Base-by-base conservation (phyloP, 2,797 vertebrate species). In the Hemitrygon akajei region DNA sequence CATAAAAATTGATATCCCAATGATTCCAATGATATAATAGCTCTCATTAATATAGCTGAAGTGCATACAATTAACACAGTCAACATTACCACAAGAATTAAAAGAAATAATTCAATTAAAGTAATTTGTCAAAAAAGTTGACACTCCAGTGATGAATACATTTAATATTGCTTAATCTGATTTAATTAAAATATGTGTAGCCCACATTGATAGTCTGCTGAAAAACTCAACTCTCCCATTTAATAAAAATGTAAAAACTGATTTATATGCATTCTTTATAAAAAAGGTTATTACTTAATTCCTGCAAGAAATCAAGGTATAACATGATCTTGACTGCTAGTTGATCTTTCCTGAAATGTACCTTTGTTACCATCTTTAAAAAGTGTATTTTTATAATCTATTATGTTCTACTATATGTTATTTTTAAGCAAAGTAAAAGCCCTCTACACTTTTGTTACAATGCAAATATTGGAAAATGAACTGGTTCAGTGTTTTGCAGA, bases 401-500 rank as follows among this genome's bases (percentile, higher is more conserved):
- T 93, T 93, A 58, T 76, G n/a, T 93, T 73, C 91, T 76, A 56
- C 66, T 40, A 58, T 93, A 93, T 71, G 63, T 66, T 89, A 93
- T 93, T 93, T 40, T 76, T 56, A 89, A 92, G 71, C 66, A 93
- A 56, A 75, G 40, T 69, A 75, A 94, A 91, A 94, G 94, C 93
- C 94, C 4, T 69, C 37, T 93, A 95, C 95, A 94, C 94, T 94
- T 93, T 87, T 91, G 0, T 94, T 95, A 93, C 94, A 94, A 94
- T 76, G 87, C 94, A 94, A 95, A 93, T 94, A 79, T 25, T 47
- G 0, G 0, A 86, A 94, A 95, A 95, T 94, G 94, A 93, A 95
- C 94, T 94, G 94, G 94, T 94, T 96, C 69, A 94, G 93, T 94
- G 94, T 86, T 95, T 96, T 95, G 25, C 94, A 89, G 94, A 94